Conservation (phyloP, 2,888 invertebrate genomes). For the Dusona sp. region DNA sequence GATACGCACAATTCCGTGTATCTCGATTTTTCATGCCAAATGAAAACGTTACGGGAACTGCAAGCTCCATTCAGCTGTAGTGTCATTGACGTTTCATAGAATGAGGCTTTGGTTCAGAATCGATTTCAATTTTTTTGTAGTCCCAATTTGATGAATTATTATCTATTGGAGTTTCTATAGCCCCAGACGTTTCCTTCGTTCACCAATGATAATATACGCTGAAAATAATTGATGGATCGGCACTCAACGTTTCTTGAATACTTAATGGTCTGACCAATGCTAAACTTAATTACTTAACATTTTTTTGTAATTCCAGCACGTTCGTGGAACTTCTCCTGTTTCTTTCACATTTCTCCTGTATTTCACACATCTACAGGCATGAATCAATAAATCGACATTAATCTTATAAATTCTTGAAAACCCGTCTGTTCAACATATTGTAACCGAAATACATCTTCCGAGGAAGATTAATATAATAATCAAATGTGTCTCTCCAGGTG, state of each 20-base stretch:
- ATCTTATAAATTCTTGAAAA: neutral
- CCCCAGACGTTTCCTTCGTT: constrained; percentile 14
- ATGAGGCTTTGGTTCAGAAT: constrained; percentile 1
- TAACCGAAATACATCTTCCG: neutral
- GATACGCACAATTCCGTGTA: constrained; percentile 7
- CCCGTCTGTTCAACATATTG: neutral
- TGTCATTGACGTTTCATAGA: constrained; percentile 22
- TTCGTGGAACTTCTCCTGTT: neutral
- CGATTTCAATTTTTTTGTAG: neutral
- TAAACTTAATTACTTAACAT: neutral
- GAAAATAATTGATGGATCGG: neutral
- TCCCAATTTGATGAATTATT: neutral
- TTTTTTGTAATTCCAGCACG: neutral
- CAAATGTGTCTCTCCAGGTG: neutral
- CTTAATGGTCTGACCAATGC: neutral
- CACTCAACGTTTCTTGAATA: neutral
- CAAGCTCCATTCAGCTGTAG: constrained; percentile 37
- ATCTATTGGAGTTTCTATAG: neutral
- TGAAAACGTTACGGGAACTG: constrained; percentile 45
- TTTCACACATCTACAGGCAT: neutral
- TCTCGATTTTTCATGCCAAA: constrained; percentile 15
- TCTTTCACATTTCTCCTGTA: neutral
- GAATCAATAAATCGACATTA: neutral
- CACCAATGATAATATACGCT: neutral
- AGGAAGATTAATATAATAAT: neutral